Evolutionary conservation across 1,140 invertebrate species (phyloP).

Genomic region (Olivierus martensii): DNA sequence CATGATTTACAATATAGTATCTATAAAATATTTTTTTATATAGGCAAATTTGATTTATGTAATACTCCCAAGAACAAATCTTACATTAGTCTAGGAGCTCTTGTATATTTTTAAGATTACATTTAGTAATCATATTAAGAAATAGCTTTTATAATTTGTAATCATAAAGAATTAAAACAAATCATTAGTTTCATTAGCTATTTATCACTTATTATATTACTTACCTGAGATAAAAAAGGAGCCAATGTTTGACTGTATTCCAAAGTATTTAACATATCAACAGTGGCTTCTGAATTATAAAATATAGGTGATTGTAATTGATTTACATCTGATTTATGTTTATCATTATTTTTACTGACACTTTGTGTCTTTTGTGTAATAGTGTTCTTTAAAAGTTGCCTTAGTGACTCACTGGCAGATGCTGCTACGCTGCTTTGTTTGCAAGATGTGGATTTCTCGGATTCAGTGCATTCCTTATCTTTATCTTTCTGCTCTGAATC

Average conservation of each 20-base stretch:
- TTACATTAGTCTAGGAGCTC: no score
- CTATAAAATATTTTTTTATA: no score
- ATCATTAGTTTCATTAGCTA: no score
- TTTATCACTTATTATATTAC: no score
- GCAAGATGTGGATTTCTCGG: no score
- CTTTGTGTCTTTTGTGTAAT: constrained; percentile 16
- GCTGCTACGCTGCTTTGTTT: background rate
- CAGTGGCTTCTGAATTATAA: constrained; percentile 2
- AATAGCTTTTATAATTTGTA: no score
- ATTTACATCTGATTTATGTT: background rate
- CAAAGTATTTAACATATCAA: constrained; percentile 9
- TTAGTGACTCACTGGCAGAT: constrained; percentile 38
- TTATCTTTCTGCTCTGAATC: constrained; percentile 39
- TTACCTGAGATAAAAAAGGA: constrained; percentile 19
- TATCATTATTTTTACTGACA: background rate
- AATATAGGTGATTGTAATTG: background rate
- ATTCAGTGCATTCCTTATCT: constrained; percentile 13
- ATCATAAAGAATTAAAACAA: no score
- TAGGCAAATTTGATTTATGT: no score
- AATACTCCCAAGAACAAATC: no score
- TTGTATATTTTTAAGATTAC: no score
- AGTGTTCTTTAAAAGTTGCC: constrained; percentile 33
- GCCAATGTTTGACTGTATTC: constrained; percentile 15
- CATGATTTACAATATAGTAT: no score
- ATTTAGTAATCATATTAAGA: no score